Percentiles rank a stretch among this genome's conserved stretches.
Evolutionary conservation across 92 coral and sea anemone species (phyloP).

Genomic region (Meandrina meandrites): DNA sequence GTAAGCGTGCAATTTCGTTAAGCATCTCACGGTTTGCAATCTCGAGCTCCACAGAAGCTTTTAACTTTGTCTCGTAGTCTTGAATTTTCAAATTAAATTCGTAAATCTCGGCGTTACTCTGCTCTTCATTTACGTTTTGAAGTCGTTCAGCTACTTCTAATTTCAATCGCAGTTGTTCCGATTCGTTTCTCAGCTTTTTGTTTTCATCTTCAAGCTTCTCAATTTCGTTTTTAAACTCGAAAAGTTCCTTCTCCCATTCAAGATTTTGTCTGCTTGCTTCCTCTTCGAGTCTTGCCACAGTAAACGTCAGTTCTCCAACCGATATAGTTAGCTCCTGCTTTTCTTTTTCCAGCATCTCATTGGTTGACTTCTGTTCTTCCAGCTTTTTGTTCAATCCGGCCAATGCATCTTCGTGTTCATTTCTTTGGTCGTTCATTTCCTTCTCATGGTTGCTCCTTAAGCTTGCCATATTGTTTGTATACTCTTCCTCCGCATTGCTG

Average conservation of each 20-base stretch:
- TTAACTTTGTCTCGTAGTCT: slow-evolving; percentile 39
- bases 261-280: slow-evolving; percentile 23
- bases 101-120: slow-evolving; percentile 22
- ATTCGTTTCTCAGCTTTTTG: slow-evolving; percentile 7
- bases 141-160: slow-evolving; percentile 17
- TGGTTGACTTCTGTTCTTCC: slow-evolving; percentile 42
- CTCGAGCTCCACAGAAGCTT: slow-evolving; percentile 44
- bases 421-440: slow-evolving; percentile 45
- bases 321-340: slow-evolving; percentile 20
- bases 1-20: slow-evolving; percentile 41
- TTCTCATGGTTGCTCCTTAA: slow-evolving; percentile 28
- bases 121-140: slow-evolving; percentile 24
- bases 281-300: slow-evolving; percentile 26
- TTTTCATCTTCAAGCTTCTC: slow-evolving; percentile 45
- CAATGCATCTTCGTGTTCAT: slow-evolving; percentile 40
- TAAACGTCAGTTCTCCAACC: slow-evolving; percentile 29
- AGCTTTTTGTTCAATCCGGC: slow-evolving; percentile 27
- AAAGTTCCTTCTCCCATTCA: slow-evolving; percentile 25
- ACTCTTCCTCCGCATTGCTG: slow-evolving; percentile 42
- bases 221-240: slow-evolving; percentile 17
- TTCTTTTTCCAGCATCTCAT: slow-evolving; percentile 34
- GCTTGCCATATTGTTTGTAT: slow-evolving; percentile 38
- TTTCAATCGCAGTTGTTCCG: slow-evolving; percentile 24
- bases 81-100: slow-evolving; percentile 35
- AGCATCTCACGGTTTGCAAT: slow-evolving; percentile 47